A percentile compares a stretch with the other conserved stretches of the same genome.
Conservation (phyloP, 2,113 vertebrate genomes). For the Barbus barbus region DNA sequence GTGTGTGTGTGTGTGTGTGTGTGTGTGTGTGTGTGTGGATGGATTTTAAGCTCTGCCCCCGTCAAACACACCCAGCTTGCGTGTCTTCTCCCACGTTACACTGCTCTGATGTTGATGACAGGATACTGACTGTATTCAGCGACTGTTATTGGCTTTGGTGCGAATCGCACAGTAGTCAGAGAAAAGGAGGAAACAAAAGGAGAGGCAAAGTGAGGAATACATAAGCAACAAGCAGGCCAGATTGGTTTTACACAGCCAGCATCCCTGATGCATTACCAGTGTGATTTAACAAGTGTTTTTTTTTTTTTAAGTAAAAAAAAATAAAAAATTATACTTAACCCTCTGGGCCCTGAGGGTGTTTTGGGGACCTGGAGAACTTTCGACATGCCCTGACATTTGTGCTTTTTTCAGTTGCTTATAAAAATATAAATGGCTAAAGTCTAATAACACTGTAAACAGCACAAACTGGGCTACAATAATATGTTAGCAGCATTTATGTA, state of each 20-base stretch:
- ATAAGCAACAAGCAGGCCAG: not conserved
- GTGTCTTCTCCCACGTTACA: constrained; percentile 3
- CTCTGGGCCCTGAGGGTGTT: no score
- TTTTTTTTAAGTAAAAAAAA: not conserved
- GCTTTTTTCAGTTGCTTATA: no score
- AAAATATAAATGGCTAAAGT: no score
- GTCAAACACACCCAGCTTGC: constrained; percentile 33
- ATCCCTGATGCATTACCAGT: not conserved
- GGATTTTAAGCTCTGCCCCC: constrained; percentile 37
- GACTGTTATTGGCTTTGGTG: not conserved
- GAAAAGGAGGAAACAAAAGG: not conserved
- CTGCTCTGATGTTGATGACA: not conserved
- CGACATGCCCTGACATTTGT: no score
- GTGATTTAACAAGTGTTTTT: not conserved
- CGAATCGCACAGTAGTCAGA: not conserved
- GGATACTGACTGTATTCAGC: not conserved
- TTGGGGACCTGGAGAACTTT: no score
- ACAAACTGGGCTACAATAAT: no score
- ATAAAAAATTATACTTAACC: no score
- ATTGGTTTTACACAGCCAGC: not conserved
- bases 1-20: constrained; percentile 18
- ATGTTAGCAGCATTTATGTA: no score
- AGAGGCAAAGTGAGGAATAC: not conserved
- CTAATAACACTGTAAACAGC: no score
- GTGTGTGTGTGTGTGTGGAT: constrained; percentile 19